Evolutionary conservation across 2,797 vertebrate genomes (phyloP).

Genomic region (Falco columbarius): DNA sequence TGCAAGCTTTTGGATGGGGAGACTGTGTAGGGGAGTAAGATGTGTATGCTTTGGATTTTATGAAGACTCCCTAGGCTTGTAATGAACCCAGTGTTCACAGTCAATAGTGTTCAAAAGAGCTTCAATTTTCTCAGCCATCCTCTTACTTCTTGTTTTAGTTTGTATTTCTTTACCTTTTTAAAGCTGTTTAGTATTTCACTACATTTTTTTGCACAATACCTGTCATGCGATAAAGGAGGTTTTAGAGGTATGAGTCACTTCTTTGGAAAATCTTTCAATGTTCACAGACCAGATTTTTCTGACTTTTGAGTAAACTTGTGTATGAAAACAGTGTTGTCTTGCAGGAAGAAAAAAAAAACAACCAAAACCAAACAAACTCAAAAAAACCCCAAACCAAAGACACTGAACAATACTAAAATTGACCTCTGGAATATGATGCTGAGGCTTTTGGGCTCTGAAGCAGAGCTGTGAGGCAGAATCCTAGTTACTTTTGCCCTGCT

Average conservation of each 20-base stretch:
- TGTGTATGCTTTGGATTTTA: background rate
- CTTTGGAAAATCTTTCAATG: background rate
- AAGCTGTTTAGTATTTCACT: background rate
- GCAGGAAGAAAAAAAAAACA: background rate
- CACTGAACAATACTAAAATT: background rate
- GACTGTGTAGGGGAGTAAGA: background rate
- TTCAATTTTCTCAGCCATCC: background rate
- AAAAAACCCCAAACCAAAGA: background rate
- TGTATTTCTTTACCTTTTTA: background rate
- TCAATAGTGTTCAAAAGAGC: background rate
- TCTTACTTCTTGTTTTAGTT: background rate
- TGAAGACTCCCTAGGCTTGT: background rate
- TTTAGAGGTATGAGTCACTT: background rate
- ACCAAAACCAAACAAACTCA: background rate
- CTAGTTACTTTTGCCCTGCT: background rate
- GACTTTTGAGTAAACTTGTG: background rate
- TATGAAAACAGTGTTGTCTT: background rate
- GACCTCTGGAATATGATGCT: background rate
- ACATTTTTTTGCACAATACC: background rate
- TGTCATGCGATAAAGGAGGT: background rate
- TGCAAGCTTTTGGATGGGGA: background rate
- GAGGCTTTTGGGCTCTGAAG: background rate
- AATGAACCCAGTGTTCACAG: background rate
- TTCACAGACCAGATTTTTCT: background rate
- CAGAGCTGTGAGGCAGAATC: background rate